phyloP scores from a whole-genome alignment of 2,797 vertebrate species.

The Gymnothorax javanicus region DNA sequence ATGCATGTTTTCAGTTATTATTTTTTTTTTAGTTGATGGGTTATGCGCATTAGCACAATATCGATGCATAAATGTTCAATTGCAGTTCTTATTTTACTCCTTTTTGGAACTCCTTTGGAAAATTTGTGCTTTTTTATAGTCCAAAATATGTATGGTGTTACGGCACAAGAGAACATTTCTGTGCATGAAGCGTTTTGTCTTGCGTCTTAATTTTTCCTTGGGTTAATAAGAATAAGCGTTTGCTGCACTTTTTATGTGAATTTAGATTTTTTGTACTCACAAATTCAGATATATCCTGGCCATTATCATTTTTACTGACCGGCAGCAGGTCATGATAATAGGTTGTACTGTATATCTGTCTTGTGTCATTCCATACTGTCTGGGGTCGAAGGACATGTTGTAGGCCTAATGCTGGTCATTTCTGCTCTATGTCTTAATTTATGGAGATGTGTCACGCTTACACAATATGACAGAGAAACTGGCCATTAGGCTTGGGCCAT shows the following conservation, averaged over 20 bases:
- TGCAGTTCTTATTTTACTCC: not conserved
- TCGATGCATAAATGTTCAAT: not conserved
- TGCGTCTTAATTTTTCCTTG: not conserved
- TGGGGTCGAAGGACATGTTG: conserved; percentile 51
- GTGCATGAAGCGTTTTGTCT: not conserved
- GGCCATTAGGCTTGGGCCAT: not conserved
- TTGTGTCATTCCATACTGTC: conserved; percentile 70
- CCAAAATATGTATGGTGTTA: not conserved
- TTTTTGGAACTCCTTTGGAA: not conserved
- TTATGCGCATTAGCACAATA: not conserved
- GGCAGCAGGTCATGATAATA: conserved; percentile 64
- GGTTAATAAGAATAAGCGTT: not conserved
- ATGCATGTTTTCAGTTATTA: not conserved
- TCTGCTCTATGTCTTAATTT: conserved; percentile 47
- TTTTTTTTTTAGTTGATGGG: not conserved
- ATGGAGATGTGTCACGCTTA: not conserved
- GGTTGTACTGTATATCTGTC: conserved; percentile 61
- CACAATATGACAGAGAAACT: not conserved
- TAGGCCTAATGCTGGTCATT: conserved; percentile 68
- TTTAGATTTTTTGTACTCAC: not conserved
- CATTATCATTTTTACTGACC: conserved; percentile 31
- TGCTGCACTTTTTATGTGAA: not conserved
- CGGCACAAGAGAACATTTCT: not conserved
- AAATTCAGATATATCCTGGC: not conserved
- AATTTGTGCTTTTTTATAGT: not conserved